These are phyloP conservation scores for Drosophila sp. DNA, from an alignment of 1,140 invertebrate species.

Conservation along the genomic window DNA sequence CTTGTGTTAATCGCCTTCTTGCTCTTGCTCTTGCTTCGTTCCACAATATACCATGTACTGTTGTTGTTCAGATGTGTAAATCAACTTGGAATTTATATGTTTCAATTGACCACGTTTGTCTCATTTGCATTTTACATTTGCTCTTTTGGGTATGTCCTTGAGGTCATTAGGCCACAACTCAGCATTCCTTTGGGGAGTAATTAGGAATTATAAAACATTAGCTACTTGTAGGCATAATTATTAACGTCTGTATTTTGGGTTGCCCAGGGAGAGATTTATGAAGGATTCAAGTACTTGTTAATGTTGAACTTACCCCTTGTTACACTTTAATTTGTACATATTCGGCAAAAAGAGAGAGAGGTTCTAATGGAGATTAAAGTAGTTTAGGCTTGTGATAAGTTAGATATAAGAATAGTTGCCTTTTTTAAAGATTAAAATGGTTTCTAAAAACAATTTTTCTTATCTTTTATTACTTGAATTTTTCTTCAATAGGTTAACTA, in stretches of 20 bases:
- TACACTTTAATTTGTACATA: background rate
- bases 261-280: constrained; percentile 2
- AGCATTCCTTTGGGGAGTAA: constrained; percentile 48
- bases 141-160: constrained; percentile 35
- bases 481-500: too few relatives aligned
- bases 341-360: too few relatives aligned
- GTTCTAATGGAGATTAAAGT: too few relatives aligned
- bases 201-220: constrained; percentile 51
- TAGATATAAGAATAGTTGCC: too few relatives aligned
- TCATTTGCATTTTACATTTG: constrained; percentile 48
- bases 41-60: background rate
- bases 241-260: background rate
- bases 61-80: constrained; percentile 52
- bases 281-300: background rate
- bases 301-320: background rate
- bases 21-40: too few relatives aligned
- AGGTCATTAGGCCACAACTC: constrained; percentile 39
- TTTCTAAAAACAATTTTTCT: too few relatives aligned
- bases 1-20: constrained; percentile 66
- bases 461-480: too few relatives aligned
- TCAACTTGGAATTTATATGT: constrained; percentile 57
- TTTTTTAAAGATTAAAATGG: too few relatives aligned
- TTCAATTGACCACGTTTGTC: constrained; percentile 56
- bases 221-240: constrained; percentile 14
- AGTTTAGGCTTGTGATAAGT: too few relatives aligned